phyloP scores from a whole-genome alignment of 2,113 vertebrate genomes.

The Butorides virescens region DNA sequence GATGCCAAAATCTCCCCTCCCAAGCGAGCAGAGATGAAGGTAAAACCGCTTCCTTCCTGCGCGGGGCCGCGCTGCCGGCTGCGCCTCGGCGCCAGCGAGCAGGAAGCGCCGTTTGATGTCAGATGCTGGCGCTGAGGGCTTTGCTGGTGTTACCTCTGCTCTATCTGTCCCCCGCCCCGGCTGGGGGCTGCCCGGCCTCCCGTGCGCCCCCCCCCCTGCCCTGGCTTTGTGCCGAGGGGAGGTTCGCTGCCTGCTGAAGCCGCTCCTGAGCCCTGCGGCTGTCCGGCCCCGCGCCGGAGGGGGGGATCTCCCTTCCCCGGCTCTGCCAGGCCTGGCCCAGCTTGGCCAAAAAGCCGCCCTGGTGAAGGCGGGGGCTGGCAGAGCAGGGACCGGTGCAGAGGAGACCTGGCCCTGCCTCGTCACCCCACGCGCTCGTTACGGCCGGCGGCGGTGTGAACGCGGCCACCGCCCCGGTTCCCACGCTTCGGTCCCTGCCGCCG shows the following conservation, averaged over 20 bases:
- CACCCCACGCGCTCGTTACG: rapidly evolving
- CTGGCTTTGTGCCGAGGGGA: neutral
- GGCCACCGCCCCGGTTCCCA: neutral
- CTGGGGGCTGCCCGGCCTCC: neutral
- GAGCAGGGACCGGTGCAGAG: neutral
- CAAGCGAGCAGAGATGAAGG: conserved; percentile 97
- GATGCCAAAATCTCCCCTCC: conserved; percentile 94
- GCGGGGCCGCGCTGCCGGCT: rapidly evolving
- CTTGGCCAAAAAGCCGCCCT: neutral
- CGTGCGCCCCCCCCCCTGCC: rapidly evolving
- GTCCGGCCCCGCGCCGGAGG: too few relatives aligned
- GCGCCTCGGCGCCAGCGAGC: rapidly evolving
- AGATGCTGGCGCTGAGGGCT: rapidly evolving
- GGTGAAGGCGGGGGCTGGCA: neutral
- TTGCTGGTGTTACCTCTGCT: rapidly evolving
- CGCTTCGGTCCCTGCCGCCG: neutral
- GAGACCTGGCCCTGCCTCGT: neutral
- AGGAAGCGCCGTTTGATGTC: neutral
- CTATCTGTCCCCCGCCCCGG: neutral
- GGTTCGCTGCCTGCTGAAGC: neutral
- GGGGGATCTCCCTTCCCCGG: neutral
- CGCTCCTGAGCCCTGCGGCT: neutral
- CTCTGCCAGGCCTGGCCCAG: neutral
- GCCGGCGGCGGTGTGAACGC: rapidly evolving
- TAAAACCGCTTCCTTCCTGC: neutral